Percentiles rank a stretch among this genome's conserved stretches.
Evolutionary conservation across 2,888 invertebrate species (phyloP).

Genomic region (Drosophila parthenogenetica): DNA sequence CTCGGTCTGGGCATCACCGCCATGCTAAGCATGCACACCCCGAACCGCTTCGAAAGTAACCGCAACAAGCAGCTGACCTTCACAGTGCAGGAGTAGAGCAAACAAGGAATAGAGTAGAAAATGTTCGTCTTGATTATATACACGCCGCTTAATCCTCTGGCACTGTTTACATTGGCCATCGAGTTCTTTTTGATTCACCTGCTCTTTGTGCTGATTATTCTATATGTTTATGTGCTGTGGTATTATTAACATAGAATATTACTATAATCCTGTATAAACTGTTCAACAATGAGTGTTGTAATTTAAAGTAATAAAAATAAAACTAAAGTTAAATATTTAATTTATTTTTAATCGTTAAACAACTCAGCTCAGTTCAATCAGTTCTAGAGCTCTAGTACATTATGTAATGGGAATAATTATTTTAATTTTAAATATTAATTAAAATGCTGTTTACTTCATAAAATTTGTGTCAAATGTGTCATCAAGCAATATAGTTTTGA

Average conservation of each 20-base stretch:
- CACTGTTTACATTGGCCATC: conserved; percentile 77
- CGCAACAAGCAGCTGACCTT: conserved; percentile 96
- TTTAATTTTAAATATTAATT: no score
- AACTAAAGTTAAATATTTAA: no score
- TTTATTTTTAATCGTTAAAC: no score
- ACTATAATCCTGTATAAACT: not conserved
- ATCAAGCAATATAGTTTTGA: no score
- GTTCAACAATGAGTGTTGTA: no score
- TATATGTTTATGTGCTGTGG: conserved; percentile 79
- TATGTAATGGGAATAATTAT: no score
- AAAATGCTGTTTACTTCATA: no score
- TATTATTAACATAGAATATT: conserved; percentile 68
- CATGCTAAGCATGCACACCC: conserved; percentile 96
- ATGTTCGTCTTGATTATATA: conserved; percentile 78
- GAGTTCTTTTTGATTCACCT: conserved; percentile 80
- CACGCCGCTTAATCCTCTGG: conserved; percentile 72
- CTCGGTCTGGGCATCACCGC: conserved; percentile 93
- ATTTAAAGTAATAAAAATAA: no score
- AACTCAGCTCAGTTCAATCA: no score
- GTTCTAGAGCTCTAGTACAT: no score
- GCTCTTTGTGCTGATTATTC: conserved; percentile 77
- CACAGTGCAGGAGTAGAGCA: conserved; percentile 89
- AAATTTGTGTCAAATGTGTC: no score
- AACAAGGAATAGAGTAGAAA: not conserved
- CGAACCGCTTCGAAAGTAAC: conserved; percentile 98